These are phyloP conservation scores for Leptinotarsa peninsularis DNA, from an alignment of 2,888 invertebrate species.

Conservation along the genomic window DNA sequence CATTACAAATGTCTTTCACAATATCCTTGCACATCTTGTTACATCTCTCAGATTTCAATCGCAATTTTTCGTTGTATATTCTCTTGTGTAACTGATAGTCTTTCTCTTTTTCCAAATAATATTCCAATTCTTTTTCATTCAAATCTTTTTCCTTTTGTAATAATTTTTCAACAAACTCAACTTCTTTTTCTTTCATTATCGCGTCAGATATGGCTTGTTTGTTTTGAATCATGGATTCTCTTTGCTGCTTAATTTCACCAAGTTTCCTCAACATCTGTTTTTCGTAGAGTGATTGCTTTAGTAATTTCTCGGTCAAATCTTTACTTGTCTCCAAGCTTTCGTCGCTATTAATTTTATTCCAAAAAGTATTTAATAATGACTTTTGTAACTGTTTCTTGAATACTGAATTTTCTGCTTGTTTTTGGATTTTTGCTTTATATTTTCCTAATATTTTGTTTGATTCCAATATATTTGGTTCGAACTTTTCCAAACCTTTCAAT, in stretches of 20 bases:
- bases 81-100: slow-evolving; percentile 67
- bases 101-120: slow-evolving; percentile 67
- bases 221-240: slow-evolving; percentile 70
- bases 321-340: slow-evolving; percentile 69
- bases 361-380: slow-evolving; percentile 67
- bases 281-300: slow-evolving; percentile 75
- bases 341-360: slow-evolving; percentile 69
- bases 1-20: slow-evolving; percentile 70
- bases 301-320: slow-evolving; percentile 69
- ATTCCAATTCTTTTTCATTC: slow-evolving; percentile 54
- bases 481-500: slow-evolving; percentile 44
- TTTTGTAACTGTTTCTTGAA: slow-evolving; percentile 65
- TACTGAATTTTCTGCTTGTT: slow-evolving; percentile 60
- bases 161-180: slow-evolving; percentile 63
- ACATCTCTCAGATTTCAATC: slow-evolving; percentile 67
- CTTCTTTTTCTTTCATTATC: slow-evolving; percentile 68
- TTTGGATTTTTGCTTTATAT: slow-evolving; percentile 66
- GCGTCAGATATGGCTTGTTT: slow-evolving; percentile 69
- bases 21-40: slow-evolving; percentile 69
- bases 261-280: slow-evolving; percentile 75
- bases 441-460: slow-evolving; percentile 68
- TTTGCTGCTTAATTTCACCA: slow-evolving; percentile 72
- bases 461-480: slow-evolving; percentile 51
- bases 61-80: slow-evolving; percentile 70
- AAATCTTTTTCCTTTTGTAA: slow-evolving; percentile 46